phyloP scores from a whole-genome alignment of 2,113 vertebrate genomes.

The Tiliqua scincoides region DNA sequence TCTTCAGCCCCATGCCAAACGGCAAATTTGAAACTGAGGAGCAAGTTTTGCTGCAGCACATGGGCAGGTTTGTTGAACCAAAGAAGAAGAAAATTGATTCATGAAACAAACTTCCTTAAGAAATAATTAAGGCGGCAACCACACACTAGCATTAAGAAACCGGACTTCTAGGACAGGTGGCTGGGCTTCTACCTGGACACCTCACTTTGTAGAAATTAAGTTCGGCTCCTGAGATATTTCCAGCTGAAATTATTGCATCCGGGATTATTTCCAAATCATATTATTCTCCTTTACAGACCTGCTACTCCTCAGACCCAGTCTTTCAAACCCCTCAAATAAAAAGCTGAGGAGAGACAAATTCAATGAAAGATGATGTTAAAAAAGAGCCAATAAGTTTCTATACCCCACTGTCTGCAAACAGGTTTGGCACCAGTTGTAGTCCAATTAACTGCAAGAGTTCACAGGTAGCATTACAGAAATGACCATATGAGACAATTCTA shows the following conservation, averaged over 20 bases:
- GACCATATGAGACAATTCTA: neutral
- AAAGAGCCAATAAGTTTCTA: neutral
- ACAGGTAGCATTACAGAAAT: constrained; percentile 16
- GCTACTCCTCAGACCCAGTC: neutral
- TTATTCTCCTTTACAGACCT: constrained; percentile 6
- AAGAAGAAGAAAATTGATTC: too few relatives aligned
- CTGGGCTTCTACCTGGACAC: neutral
- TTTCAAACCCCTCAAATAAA: constrained; percentile 22
- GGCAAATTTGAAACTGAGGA: too few relatives aligned
- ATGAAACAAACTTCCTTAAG: neutral
- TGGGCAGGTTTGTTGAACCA: too few relatives aligned
- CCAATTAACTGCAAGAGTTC: constrained; percentile 21
- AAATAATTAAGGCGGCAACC: neutral
- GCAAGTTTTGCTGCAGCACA: too few relatives aligned
- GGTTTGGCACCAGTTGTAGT: neutral
- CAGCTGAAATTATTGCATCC: neutral
- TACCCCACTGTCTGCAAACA: neutral
- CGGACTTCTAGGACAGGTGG: neutral
- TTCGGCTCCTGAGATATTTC: neutral
- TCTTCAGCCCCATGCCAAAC: too few relatives aligned
- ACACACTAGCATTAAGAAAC: neutral
- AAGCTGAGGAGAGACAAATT: neutral
- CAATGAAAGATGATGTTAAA: neutral
- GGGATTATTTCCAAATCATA: neutral
- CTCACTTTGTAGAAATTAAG: neutral